Percentiles rank a stretch among this genome's conserved stretches.
Conservation (phyloP, 1,140 invertebrate genomes). For the Caenorhabditis latens region DNA sequence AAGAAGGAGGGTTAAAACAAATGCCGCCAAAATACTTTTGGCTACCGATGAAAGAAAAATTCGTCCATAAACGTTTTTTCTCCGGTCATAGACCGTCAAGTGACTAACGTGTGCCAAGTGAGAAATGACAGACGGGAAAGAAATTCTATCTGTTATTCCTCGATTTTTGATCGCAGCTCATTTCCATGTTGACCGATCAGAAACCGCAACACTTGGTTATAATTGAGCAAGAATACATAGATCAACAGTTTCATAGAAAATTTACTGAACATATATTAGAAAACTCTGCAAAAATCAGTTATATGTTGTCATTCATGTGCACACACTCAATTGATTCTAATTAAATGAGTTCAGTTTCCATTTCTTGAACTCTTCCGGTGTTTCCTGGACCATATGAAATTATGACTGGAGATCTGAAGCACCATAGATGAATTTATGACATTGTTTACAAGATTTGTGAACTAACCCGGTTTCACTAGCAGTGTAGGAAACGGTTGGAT, state of each 20-base stretch:
- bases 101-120: not conserved
- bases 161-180: slow-evolving; percentile 9
- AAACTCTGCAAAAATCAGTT: too few species aligned
- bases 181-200: slow-evolving; percentile 9
- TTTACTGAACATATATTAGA: too few species aligned
- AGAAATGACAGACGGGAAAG: not conserved
- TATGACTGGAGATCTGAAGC: not conserved
- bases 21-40: not conserved
- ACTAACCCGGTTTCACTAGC: not conserved
- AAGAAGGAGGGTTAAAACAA: not conserved
- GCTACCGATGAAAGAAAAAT: too few species aligned
- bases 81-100: not conserved
- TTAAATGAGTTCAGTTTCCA: not conserved
- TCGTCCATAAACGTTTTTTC: too few species aligned
- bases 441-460: not conserved
- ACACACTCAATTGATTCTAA: too few species aligned
- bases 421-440: not conserved
- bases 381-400: not conserved
- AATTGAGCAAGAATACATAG: not conserved
- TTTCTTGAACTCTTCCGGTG: not conserved
- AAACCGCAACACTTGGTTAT: not conserved
- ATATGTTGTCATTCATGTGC: too few species aligned
- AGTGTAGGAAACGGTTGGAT: slow-evolving; percentile 11
- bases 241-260: too few species aligned
- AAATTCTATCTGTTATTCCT: not conserved